Conservation (phyloP, 2,113 vertebrate species). For the Thamnaconus septentrionalis region DNA sequence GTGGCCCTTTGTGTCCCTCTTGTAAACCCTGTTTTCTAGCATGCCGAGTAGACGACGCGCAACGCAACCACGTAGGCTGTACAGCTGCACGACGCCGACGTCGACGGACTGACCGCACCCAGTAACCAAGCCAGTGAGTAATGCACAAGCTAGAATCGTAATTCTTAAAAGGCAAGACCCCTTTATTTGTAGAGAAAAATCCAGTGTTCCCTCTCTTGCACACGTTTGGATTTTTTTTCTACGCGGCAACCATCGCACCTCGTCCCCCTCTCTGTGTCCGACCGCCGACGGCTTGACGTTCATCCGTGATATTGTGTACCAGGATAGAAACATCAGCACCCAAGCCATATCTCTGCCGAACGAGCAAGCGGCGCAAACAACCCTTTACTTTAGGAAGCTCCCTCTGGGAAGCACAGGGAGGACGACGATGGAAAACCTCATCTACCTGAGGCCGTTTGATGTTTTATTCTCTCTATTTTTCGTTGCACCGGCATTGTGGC, state of each 20-base stretch:
- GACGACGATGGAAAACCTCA: conserved; percentile 46
- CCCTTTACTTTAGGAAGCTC: conserved; percentile 54
- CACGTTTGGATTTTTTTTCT: conserved; percentile 29
- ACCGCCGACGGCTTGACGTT: conserved; percentile 10
- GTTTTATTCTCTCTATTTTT: conserved; percentile 30
- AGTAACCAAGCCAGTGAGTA: conserved; percentile 58
- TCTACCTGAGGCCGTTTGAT: conserved; percentile 60
- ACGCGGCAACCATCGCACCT: conserved; percentile 24
- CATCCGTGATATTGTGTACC: conserved; percentile 45
- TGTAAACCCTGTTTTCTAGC: conserved; percentile 65
- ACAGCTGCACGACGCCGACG: conserved; percentile 34
- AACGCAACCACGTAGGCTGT: conserved; percentile 59
- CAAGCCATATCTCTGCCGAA: conserved; percentile 64
- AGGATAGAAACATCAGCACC: conserved; percentile 28
- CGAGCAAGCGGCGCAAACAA: conserved; percentile 44
- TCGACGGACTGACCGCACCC: conserved; percentile 43
- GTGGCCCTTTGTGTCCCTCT: conserved; percentile 55
- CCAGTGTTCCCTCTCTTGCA: conserved; percentile 4
- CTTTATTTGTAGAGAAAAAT: conserved; percentile 42
- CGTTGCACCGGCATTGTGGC: conserved; percentile 26
- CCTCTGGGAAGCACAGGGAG: conserved; percentile 16
- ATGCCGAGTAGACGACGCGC: conserved; percentile 61
- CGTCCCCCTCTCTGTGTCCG: conserved; percentile 10
- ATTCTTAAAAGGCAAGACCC: conserved; percentile 44
- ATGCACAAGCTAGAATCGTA: conserved; percentile 61